phyloP scores from a whole-genome alignment of 2,113 vertebrate species.

The Onychostoma macrolepis region DNA sequence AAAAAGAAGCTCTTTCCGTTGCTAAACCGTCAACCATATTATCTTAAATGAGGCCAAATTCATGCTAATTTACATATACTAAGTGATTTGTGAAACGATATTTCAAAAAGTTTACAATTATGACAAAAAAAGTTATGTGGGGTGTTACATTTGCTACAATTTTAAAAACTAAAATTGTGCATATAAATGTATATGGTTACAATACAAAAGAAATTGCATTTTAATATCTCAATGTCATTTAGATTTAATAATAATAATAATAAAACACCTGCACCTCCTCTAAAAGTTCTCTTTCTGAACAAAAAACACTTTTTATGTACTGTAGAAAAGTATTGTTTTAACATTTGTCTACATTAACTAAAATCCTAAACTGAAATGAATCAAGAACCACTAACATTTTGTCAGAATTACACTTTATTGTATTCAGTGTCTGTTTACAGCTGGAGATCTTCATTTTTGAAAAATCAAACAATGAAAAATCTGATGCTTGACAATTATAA shows the following conservation, averaged over 20 bases:
- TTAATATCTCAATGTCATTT: background rate
- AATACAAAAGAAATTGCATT: background rate
- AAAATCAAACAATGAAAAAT: conserved; percentile 46
- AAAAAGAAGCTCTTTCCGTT: too few relatives aligned
- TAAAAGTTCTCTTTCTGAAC: background rate
- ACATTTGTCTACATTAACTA: background rate
- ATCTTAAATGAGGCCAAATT: too few relatives aligned
- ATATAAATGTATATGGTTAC: background rate
- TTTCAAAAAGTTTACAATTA: too few relatives aligned
- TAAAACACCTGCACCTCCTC: background rate
- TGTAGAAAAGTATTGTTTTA: background rate
- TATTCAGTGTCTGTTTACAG: conserved; percentile 52
- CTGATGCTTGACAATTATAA: conserved; percentile 43
- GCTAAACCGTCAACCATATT: too few relatives aligned
- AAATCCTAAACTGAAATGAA: background rate
- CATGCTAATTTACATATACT: too few relatives aligned
- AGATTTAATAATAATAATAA: background rate
- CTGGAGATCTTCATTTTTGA: conserved; percentile 42
- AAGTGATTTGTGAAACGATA: too few relatives aligned
- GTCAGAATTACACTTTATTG: conserved; percentile 54
- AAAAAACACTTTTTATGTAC: background rate
- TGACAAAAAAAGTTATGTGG: too few relatives aligned
- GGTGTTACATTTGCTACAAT: too few relatives aligned
- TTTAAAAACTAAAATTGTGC: too few relatives aligned
- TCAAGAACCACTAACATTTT: background rate